Evolutionary conservation across 2,888 invertebrate species (phyloP).

Genomic region (Elegia similella): DNA sequence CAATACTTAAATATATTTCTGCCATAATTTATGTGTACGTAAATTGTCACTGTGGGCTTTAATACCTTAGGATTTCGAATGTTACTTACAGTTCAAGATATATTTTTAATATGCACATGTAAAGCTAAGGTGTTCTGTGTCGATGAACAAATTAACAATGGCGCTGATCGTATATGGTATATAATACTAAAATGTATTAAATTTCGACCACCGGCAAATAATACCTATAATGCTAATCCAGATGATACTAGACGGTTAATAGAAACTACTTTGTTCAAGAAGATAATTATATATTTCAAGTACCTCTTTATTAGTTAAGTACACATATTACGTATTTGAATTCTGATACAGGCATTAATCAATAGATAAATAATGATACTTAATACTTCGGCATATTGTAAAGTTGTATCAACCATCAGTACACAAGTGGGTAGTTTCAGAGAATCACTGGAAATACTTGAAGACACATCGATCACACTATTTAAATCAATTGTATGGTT

Average conservation of each 20-base stretch:
- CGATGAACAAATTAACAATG: too few relatives aligned
- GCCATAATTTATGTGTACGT: slow-evolving; percentile 7
- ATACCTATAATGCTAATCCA: background rate
- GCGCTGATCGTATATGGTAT: too few relatives aligned
- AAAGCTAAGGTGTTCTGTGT: too few relatives aligned
- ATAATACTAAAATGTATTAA: too few relatives aligned
- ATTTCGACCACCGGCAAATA: too few relatives aligned
- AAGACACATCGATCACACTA: slow-evolving; percentile 22
- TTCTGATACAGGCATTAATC: background rate
- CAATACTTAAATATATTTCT: slow-evolving; percentile 9
- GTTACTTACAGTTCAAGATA: background rate
- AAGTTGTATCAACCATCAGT: background rate
- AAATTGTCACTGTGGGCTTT: background rate
- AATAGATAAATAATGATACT: background rate
- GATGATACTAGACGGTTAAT: background rate
- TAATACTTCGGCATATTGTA: background rate
- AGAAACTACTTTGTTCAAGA: slow-evolving; percentile 4
- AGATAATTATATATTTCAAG: background rate
- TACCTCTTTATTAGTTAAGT: slow-evolving; percentile 1
- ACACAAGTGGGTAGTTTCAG: background rate
- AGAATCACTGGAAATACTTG: slow-evolving; percentile 9
- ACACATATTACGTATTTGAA: background rate
- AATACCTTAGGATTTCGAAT: background rate
- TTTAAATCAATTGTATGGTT: slow-evolving; percentile 14
- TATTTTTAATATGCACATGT: too few relatives aligned